These are phyloP conservation scores for Stegastes partitus DNA, from an alignment of 2,113 vertebrate genomes.

Conservation along the genomic window DNA sequence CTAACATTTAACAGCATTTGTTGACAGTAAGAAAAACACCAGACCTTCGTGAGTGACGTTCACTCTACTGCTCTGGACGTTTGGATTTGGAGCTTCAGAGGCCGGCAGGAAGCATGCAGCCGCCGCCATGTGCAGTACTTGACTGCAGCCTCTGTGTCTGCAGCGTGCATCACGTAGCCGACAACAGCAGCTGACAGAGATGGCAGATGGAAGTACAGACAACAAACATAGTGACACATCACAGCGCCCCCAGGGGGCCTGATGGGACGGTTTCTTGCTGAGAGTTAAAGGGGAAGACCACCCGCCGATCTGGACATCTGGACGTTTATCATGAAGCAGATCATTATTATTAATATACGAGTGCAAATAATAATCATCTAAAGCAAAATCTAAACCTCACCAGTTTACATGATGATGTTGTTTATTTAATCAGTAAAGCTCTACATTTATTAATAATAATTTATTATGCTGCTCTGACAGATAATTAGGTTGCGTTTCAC, in stretches of 20 bases:
- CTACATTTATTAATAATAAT: too few species aligned
- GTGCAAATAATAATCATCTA: too few species aligned
- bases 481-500: neutral
- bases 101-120: neutral
- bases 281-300: conserved; percentile 1
- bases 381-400: too few species aligned
- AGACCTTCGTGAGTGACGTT: neutral
- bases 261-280: conserved; percentile 13
- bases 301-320: neutral
- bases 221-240: conserved; percentile 23
- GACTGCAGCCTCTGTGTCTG: conserved; percentile 11
- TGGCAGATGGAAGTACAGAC: neutral
- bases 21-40: conserved; percentile 27
- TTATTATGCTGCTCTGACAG: neutral
- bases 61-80: neutral
- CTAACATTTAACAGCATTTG: conserved; percentile 12
- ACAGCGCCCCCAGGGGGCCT: conserved; percentile 32
- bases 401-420: too few species aligned
- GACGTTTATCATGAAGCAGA: neutral
- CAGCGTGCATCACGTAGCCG: conserved; percentile 26
- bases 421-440: too few species aligned
- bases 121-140: neutral
- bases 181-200: conserved; percentile 14
- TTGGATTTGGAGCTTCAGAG: too few species aligned
- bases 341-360: too few species aligned